Evolutionary conservation across 2,113 vertebrate genomes (phyloP).

Genomic region (Bufo bufo): DNA sequence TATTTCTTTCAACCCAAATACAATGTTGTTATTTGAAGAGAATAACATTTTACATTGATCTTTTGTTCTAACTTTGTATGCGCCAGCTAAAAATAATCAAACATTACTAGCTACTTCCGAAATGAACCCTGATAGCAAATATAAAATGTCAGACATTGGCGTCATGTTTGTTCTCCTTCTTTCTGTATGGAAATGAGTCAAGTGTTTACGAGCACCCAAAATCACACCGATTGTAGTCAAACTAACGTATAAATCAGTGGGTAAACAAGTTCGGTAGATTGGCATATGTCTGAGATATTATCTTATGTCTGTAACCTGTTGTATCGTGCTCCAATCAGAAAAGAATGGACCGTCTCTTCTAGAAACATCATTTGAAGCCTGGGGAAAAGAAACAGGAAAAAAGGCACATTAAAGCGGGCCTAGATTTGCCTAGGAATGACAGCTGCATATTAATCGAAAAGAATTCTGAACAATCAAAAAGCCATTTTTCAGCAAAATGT

Average conservation of each 20-base stretch:
- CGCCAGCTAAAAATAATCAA: background rate
- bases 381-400: slow-evolving; percentile 76
- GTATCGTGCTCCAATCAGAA: slow-evolving; percentile 62
- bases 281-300: slow-evolving; percentile 46
- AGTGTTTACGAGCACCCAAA: background rate
- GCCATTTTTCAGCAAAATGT: slow-evolving; percentile 82
- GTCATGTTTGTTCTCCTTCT: background rate
- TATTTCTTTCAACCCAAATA: background rate
- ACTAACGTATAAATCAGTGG: background rate
- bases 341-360: slow-evolving; percentile 63
- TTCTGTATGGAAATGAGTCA: background rate
- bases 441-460: slow-evolving; percentile 99
- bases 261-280: background rate
- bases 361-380: slow-evolving; percentile 75
- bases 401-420: slow-evolving; percentile 88
- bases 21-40: background rate
- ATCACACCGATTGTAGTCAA: background rate
- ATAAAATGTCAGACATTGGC: background rate
- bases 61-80: background rate
- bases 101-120: background rate
- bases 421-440: slow-evolving; percentile 93
- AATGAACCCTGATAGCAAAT: background rate
- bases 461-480: slow-evolving; percentile 99
- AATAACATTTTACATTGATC: background rate
- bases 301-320: slow-evolving; percentile 64